These are phyloP conservation scores for Plumapathes pennacea DNA, from an alignment of 92 coral and sea anemone species.

Conservation along the genomic window DNA sequence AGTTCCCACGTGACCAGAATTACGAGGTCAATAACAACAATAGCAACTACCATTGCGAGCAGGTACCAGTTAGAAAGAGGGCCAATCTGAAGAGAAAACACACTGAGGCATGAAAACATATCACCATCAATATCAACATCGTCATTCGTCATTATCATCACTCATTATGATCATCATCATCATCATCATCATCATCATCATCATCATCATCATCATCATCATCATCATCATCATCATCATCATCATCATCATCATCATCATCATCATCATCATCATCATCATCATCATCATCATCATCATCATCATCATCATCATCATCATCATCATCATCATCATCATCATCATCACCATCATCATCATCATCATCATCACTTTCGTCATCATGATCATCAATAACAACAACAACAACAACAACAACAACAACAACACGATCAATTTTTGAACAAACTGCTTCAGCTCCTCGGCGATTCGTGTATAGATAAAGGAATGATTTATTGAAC, in stretches of 20 bases:
- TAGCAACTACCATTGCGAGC: conserved; percentile 63
- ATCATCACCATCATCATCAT: background rate
- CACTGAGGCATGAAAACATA: too few relatives aligned
- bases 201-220: too few relatives aligned
- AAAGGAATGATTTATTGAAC: background rate
- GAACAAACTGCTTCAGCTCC: background rate
- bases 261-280: background rate
- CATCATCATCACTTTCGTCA: background rate
- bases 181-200: too few relatives aligned
- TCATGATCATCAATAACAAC: background rate
- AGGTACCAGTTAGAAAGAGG: conserved; percentile 82
- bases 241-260: background rate
- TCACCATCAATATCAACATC: too few relatives aligned
- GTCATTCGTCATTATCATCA: too few relatives aligned
- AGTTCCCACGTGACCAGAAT: conserved; percentile 78
- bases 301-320: background rate
- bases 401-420: background rate
- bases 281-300: background rate
- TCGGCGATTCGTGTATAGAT: background rate
- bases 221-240: too few relatives aligned
- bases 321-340: background rate
- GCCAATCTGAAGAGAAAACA: conserved; percentile 69
- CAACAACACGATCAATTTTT: background rate
- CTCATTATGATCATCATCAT: too few relatives aligned
- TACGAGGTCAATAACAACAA: conserved; percentile 69